Evolutionary conservation across 2,888 invertebrate species (phyloP).

Genomic region (Cosmorhoe ocellata): DNA sequence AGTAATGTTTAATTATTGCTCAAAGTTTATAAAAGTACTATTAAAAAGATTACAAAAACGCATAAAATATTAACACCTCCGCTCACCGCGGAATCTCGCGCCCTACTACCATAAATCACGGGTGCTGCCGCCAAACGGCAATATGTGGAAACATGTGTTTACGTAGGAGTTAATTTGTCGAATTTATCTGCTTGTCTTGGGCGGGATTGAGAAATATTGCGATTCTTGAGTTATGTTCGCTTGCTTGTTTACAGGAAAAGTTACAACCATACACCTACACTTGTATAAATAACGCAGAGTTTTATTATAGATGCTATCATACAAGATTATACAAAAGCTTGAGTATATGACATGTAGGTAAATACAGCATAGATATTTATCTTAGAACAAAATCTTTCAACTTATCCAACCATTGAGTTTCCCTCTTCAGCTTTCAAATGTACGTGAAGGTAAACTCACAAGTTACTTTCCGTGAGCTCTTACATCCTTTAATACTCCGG

Average conservation of each 20-base stretch:
- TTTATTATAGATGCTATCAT: too few species aligned
- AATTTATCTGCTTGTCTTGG: slow-evolving; percentile 77
- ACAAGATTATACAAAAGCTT: too few species aligned
- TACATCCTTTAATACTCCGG: slow-evolving; percentile 41
- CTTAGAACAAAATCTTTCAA: too few species aligned
- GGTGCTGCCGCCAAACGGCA: slow-evolving; percentile 75
- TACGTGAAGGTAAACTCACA: slow-evolving; percentile 1
- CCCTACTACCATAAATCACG: slow-evolving; percentile 76
- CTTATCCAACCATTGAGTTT: background rate
- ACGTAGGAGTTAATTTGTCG: slow-evolving; percentile 81
- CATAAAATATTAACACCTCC: slow-evolving; percentile 53
- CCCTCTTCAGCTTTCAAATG: background rate
- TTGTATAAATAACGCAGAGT: too few species aligned
- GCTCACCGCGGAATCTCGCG: slow-evolving; percentile 44
- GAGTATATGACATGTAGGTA: too few species aligned
- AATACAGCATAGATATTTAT: too few species aligned
- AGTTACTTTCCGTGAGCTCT: slow-evolving; percentile 34
- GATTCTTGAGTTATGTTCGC: slow-evolving; percentile 43
- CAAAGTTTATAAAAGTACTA: too few species aligned
- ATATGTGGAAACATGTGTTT: slow-evolving; percentile 82
- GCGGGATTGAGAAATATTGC: slow-evolving; percentile 77
- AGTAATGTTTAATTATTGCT: too few species aligned
- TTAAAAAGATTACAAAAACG: slow-evolving; percentile 14
- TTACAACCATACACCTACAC: background rate
- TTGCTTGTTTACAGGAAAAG: slow-evolving; percentile 33